Base-by-base conservation (phyloP, 2,888 invertebrate species). In the Gastrophysa polygoni region DNA sequence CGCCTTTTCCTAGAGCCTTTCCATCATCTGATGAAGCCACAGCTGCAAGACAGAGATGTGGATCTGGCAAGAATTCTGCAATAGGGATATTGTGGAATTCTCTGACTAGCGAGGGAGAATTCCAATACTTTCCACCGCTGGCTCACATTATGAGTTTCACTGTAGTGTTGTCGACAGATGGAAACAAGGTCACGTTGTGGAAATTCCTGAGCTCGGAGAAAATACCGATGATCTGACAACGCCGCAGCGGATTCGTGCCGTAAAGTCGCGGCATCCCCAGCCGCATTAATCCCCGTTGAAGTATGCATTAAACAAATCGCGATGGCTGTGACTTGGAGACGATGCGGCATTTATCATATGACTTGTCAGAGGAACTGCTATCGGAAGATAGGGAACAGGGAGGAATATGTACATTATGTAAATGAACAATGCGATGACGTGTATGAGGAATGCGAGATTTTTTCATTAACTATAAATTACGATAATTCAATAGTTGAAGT, bases 291-390 rank as follows among this genome's bases (percentile, higher is more conserved):
- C 79, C 78, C 78, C 73, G 38, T 38, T 77, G 75, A 77, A 77
- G 77, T 78, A 76, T 78, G 77, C 79, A 77, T 79, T 78, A 78
- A 78, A 78, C 77, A 78, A 78, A 79, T 79, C 78, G 61, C 57
- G 75, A 68, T 71, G 72, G 71, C 71, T 72, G 70, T 71, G 71
- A 72, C 72, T 73, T 69, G 67, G 70, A 75, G 72, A 72, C 70
- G 68, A 67, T 62, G 63, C 38, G 10, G 50, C 61, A 69, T 71
- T 72, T 61, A 65, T 69, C 71, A 67, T 47, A 17, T 20, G 24
- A 51, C 50, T 56, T 61, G 61, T 61, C 61, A 61, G 7, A 8
- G 28, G 38, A 58, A 62, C 29, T 54, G 46, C 48, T 49, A n/a
- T 11, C 14, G 11, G 14, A 1, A n/a, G 14, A n/a, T 10, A 38